Base-by-base conservation (phyloP, 2,888 invertebrate species). In the Phragmatobia fuliginosa region DNA sequence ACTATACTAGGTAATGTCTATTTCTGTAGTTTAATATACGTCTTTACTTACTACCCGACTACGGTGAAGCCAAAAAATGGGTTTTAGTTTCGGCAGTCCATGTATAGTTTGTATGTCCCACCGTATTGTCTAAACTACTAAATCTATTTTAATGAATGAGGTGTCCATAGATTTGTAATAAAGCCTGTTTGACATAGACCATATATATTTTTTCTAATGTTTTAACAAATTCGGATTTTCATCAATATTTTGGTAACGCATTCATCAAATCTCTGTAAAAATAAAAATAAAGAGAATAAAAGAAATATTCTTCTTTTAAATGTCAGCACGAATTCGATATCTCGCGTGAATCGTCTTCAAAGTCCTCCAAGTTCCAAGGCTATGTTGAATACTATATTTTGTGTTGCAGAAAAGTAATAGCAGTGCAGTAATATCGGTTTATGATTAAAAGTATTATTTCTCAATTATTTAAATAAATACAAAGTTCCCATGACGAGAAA, bases 401-500 rank as follows among this genome's bases (percentile, higher is more conserved):
- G n/a, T 8, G 10, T 10, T 45, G 21, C 45, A 18, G 7, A 25
- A 1, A 49, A n/a, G 21, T n/a, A 49, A 7, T n/a, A 49, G 7
- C 49, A 49, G 49, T 52, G 7, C 11, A 52, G 45, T 45, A 45
- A 45, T 45, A 21, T 21, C 10, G 10, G n/a, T 49, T n/a, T n/a
- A 2, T 6, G n/a, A 10, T 49, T 49, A 0, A 10, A 52, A 25
- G 25, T 36, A 21, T 45, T 59, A 33, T 49, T 59, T 41, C 14
- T 18, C 25, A 62, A 70, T 49, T 56, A 65, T 70, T 65, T 66
- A 49, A n/a, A 31, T 63, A 33, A 71, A 65, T 70, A 69, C 73
- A 71, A 69, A 38, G 41, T 62, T 60, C 71, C 69, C 32, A 64
- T 70, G 63, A 75, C 60, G 70, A 56, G 33, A 72, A 72, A 73